Conservation (phyloP, 53 echinoderm and acorn worm genomes). For the Echinarachnius parma region DNA sequence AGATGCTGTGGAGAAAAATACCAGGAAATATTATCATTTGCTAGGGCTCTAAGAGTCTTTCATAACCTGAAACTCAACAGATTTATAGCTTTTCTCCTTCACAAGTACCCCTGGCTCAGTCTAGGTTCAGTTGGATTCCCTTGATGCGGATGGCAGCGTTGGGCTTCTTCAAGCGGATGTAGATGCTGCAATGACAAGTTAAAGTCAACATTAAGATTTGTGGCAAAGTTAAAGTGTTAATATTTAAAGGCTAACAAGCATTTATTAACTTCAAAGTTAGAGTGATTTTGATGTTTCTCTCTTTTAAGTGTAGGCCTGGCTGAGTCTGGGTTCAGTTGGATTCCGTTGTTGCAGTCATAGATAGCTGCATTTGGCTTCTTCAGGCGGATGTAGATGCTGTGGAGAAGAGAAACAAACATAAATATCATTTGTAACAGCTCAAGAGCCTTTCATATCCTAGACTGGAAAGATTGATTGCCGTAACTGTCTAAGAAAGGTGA, state of each 20-base stretch:
- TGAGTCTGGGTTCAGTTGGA: constrained; percentile 82
- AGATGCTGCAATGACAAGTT: constrained; percentile 71
- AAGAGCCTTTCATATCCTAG: too few relatives aligned
- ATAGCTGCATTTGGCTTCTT: constrained; percentile 77
- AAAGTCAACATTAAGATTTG: too few relatives aligned
- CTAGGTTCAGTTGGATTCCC: constrained; percentile 79
- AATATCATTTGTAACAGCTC: too few relatives aligned
- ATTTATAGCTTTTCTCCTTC: constrained; percentile 79
- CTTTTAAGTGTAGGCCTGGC: too few relatives aligned
- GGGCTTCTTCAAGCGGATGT: constrained; percentile 69
- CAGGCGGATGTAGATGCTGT: neutral
- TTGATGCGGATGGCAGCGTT: constrained; percentile 79
- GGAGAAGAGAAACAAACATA: neutral
- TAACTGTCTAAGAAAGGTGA: too few relatives aligned
- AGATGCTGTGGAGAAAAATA: constrained; percentile 67
- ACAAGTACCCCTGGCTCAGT: constrained; percentile 92
- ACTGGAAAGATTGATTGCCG: too few relatives aligned
- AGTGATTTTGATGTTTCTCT: too few relatives aligned
- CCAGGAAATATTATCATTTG: too few relatives aligned
- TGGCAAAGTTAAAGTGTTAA: too few relatives aligned
- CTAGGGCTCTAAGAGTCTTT: too few relatives aligned
- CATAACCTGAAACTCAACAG: constrained; percentile 84
- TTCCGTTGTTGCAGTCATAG: constrained; percentile 69
- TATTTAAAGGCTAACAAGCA: too few relatives aligned
- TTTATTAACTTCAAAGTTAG: too few relatives aligned